Conservation (phyloP, 2,888 invertebrate species). For the Hyppa rectilinea region DNA sequence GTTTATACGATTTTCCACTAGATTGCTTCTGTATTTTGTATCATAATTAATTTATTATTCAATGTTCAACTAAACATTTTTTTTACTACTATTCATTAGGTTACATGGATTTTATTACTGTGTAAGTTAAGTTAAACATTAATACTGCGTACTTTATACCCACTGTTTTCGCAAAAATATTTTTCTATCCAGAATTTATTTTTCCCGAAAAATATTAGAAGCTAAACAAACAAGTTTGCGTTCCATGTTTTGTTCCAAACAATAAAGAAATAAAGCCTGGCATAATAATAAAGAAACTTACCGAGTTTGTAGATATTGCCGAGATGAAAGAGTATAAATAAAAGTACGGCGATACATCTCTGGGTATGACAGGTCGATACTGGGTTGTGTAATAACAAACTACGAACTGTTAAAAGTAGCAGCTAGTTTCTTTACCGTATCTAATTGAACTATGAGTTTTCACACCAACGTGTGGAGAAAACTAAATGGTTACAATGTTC, state of each 20-base stretch:
- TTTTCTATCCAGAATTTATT: slow-evolving; percentile 49
- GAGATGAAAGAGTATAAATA: slow-evolving; percentile 69
- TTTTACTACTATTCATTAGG: not conserved
- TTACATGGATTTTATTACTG: slow-evolving; percentile 5
- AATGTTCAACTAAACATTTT: not conserved
- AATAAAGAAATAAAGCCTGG: slow-evolving; percentile 68
- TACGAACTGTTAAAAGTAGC: slow-evolving; percentile 31
- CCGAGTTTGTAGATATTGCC: slow-evolving; percentile 67
- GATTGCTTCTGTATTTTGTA: slow-evolving; percentile 13
- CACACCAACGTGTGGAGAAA: slow-evolving; percentile 34
- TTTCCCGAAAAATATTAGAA: slow-evolving; percentile 56
- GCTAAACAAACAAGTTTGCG: slow-evolving; percentile 64
- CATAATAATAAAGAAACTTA: slow-evolving; percentile 70
- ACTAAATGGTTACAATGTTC: slow-evolving; percentile 40
- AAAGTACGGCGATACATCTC: slow-evolving; percentile 59
- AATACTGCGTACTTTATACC: slow-evolving; percentile 19
- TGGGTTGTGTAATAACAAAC: slow-evolving; percentile 48
- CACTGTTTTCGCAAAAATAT: slow-evolving; percentile 36
- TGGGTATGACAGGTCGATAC: slow-evolving; percentile 48
- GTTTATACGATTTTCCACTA: slow-evolving; percentile 7
- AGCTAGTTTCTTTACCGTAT: slow-evolving; percentile 22
- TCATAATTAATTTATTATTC: not conserved
- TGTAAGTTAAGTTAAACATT: not conserved
- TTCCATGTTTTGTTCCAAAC: slow-evolving; percentile 64
- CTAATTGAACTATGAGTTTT: slow-evolving; percentile 32